Evolutionary conservation across 2,113 vertebrate genomes (phyloP), one percentile per base, ranked within the genome.

Genomic region (Arenaria interpres): DNA sequence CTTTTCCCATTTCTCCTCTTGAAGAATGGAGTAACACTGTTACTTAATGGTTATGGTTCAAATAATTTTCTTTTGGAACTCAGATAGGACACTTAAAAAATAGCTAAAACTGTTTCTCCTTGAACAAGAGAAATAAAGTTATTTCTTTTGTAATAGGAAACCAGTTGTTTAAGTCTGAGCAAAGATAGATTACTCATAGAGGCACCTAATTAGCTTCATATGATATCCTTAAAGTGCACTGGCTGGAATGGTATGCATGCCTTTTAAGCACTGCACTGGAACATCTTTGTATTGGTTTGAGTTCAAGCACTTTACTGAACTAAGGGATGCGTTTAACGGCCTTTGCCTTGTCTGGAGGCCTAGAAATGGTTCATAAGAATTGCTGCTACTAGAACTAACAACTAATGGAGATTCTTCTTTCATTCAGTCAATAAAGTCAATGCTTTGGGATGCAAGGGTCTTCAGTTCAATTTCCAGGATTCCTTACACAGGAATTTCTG

Each of bases 201-300:
- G 78, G 41, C 73, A 92, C 9, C 14, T 83, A 95, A 74, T 85
- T 92, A 90, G 8, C 72, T 88, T 69, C 67, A 93, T 67, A 85
- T 56, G 66, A 86, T 93, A 94, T 39, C 54, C 43, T 88, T 95
- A 96, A 95, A 90, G 79, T 89, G 68, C 78, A 62, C 51, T 59
- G 56, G 30, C 73, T 88, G 69, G 83, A 94, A 93, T 89, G 60
- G 24, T 30, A 93, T 91, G 81, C 81, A 56, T 93, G 24, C 62
- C 64, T 67, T 94, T 91, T 90, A 91, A 86, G 87, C 82, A 75
- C 59, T 92, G 45, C 78, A 78, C 32, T 94, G 88, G 50, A 90
- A 95, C 89, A 72, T 18, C 69, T 93, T 94, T 93, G 59, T 88
- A 62, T 68, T 59, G 69, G n/a, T 46, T 85, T 66, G 60, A 81